A percentile compares a stretch with the other conserved stretches of the same genome.
Conservation (phyloP, 2,797 vertebrate genomes). For the Hozukius guyotensis region DNA sequence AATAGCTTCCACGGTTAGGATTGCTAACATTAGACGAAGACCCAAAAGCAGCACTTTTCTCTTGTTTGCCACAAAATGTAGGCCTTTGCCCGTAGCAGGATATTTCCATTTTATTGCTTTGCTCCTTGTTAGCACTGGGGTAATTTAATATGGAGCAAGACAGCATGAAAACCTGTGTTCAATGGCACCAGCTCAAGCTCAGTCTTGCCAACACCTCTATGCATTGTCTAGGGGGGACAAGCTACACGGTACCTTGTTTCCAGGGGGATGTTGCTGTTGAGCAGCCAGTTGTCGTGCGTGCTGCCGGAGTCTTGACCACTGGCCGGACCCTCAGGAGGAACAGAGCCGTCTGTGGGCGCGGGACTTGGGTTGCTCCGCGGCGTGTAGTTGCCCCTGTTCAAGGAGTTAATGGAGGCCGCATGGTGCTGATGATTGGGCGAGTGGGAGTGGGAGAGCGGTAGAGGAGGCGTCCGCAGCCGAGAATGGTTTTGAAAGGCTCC, state of each 20-base stretch:
- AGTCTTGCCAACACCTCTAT: constrained; percentile 19
- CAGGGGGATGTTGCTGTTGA: constrained; percentile 99
- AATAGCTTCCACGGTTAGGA: constrained; percentile 33
- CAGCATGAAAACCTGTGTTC: constrained; percentile 52
- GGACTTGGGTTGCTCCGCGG: constrained; percentile 96
- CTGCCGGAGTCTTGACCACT: constrained; percentile 88
- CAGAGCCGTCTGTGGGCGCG: constrained; percentile 93
- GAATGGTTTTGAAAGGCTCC: constrained; percentile 92
- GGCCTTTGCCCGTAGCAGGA: constrained; percentile 55
- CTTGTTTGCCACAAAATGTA: constrained; percentile 72
- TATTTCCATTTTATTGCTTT: constrained; percentile 50
- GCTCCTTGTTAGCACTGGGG: constrained; percentile 51
- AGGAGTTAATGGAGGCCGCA: constrained; percentile 92
- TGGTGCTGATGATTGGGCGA: constrained; percentile 93
- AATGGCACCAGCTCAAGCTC: constrained; percentile 36
- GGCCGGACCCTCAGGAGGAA: constrained; percentile 89
- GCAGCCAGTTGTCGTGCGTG: constrained; percentile 97
- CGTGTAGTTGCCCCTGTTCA: constrained; percentile 95
- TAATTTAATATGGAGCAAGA: constrained; percentile 53
- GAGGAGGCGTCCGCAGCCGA: constrained; percentile 92
- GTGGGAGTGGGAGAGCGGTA: constrained; percentile 92
- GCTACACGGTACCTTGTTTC: constrained; percentile 92
- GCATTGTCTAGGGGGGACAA: background rate
- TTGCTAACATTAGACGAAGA: constrained; percentile 26
- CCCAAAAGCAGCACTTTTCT: constrained; percentile 76